Conservation (phyloP, 1,140 invertebrate genomes). For the Drosophila repleta region DNA sequence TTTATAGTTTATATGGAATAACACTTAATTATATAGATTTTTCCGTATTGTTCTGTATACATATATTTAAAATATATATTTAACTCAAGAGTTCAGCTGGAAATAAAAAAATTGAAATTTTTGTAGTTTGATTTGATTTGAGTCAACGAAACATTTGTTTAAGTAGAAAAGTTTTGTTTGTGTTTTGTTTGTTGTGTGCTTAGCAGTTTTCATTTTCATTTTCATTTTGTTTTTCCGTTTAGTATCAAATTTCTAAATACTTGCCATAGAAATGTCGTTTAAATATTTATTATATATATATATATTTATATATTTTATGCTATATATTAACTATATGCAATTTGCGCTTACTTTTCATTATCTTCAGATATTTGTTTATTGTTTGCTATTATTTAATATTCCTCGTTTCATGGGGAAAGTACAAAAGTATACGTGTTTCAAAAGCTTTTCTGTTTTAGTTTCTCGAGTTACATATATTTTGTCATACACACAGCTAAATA, state of each 20-base stretch:
- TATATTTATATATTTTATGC: slow-evolving; percentile 67
- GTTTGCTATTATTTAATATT: slow-evolving; percentile 36
- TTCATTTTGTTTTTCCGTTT: slow-evolving; percentile 15
- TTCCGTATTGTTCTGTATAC: slow-evolving; percentile 48
- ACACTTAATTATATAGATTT: slow-evolving; percentile 75
- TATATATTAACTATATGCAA: slow-evolving; percentile 76
- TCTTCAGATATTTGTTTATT: slow-evolving; percentile 37
- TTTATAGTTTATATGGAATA: slow-evolving; percentile 82
- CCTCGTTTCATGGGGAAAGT: slow-evolving; percentile 65
- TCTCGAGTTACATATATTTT: slow-evolving; percentile 32
- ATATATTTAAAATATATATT: slow-evolving; percentile 60
- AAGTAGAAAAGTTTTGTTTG: slow-evolving; percentile 49
- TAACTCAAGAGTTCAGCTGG: slow-evolving; percentile 19
- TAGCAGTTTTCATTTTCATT: slow-evolving; percentile 23
- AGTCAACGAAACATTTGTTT: slow-evolving; percentile 41
- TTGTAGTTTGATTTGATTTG: slow-evolving; percentile 69
- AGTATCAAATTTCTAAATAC: slow-evolving; percentile 73
- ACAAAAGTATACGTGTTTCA: slow-evolving; percentile 80
- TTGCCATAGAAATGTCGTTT: slow-evolving; percentile 74
- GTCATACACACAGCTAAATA: slow-evolving; percentile 25
- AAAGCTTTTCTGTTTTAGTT: slow-evolving; percentile 68
- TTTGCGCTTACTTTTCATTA: slow-evolving; percentile 52
- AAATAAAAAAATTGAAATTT: slow-evolving; percentile 34
- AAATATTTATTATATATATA: slow-evolving; percentile 69
- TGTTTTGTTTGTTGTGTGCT: slow-evolving; percentile 26